Evolutionary conservation across 2,797 vertebrate genomes (phyloP).

Genomic region (Coracias cyanogaster): DNA sequence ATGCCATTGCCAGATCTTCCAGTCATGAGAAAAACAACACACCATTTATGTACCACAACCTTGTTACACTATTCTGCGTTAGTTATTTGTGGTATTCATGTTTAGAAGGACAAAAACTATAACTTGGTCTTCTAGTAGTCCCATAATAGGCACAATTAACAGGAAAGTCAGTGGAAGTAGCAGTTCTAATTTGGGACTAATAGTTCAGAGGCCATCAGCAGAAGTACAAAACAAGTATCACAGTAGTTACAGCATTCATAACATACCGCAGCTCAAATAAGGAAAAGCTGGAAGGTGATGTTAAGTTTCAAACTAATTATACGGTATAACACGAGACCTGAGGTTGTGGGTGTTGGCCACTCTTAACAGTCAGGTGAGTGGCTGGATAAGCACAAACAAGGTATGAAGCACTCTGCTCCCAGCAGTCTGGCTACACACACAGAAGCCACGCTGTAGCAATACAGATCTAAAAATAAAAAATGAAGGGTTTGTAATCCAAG

Average conservation of each 20-base stretch:
- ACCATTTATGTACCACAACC: background rate
- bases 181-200: background rate
- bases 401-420: background rate
- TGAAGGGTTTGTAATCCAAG: background rate
- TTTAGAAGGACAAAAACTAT: background rate
- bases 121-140: background rate
- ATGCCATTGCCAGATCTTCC: background rate
- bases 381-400: background rate
- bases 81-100: background rate
- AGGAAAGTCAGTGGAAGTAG: background rate
- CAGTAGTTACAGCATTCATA: background rate
- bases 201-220: background rate
- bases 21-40: background rate
- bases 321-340: background rate
- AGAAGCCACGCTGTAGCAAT: background rate
- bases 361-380: rapidly evolving
- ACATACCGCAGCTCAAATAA: background rate
- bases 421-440: background rate
- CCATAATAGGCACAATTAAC: background rate
- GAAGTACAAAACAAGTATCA: background rate
- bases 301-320: background rate
- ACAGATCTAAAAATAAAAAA: background rate
- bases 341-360: background rate
- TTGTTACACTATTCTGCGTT: background rate
- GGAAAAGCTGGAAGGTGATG: background rate